Evolutionary conservation across 2,113 vertebrate genomes (phyloP), one percentile per base, ranked within the genome.

Genomic region (Nyctereutes procyonoides): DNA sequence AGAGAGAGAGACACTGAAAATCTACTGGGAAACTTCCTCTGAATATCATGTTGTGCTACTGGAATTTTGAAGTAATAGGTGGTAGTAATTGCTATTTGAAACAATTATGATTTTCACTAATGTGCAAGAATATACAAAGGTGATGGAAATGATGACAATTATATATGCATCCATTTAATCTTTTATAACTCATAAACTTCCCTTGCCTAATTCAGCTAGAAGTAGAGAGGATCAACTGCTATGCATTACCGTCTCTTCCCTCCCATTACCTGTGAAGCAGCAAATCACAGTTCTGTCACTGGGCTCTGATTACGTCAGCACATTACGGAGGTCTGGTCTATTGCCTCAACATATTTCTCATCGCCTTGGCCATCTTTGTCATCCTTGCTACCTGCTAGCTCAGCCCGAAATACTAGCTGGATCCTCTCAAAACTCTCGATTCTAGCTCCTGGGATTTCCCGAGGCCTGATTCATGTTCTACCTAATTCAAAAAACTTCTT

Each of bases 401-500:
- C 20, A 53, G 38, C 71, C 10, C 0, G 15, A 85, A 94, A 79
- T 90, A 55, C 63, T 93, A 83, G 11, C 20, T 94, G 26, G 24
- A 15, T 67, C 58, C 53, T 88, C 65, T 91, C 60, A 94, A 43
- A 87, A 58, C 30, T 93, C 43, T 81, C 5, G 0, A 51, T 88
- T 96, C 73, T 88, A 79, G 58, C 4, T 93, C 58, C 83, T 95
- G 97, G 97, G 92, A 85, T 97, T 98, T 98, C 84, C 96, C 71
- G 60, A 62, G 16, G 12, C 8, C 92, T 97, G 97, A 97, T 96
- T 98, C 98, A 97, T 94, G 26, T 92, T 96, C 95, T 90, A 71
- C 73, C 32, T 93, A 96, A 96, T 60, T 94, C 6, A 93, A 81
- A 85, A 88, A 60, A 55, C 30, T 53, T 93, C n/a, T 97, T 95